A percentile compares a stretch with the other conserved stretches of the same genome.
Conservation (phyloP, 2,113 vertebrate genomes). For the Mirza zaza region DNA sequence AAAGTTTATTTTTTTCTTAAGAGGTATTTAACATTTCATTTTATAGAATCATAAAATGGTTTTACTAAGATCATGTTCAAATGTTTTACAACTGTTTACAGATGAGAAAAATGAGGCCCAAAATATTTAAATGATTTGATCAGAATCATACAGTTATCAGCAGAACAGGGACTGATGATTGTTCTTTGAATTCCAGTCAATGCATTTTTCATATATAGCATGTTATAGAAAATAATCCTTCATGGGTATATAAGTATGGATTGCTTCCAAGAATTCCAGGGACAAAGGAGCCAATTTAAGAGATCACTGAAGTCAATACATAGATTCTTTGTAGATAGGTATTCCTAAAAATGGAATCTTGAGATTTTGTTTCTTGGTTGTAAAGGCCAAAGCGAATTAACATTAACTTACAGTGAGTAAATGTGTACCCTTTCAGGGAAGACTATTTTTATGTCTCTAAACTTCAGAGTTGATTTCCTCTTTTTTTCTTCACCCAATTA, state of each 20-base stretch:
- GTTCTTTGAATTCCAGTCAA: background rate
- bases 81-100: background rate
- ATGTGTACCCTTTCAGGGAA: constrained; percentile 11
- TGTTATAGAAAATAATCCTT: background rate
- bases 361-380: background rate
- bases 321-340: background rate
- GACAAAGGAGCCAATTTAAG: too few relatives aligned
- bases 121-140: background rate
- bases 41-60: background rate
- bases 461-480: constrained; percentile 39
- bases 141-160: background rate
- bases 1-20: background rate
- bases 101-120: background rate
- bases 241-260: accelerated
- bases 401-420: background rate
- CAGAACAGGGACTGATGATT: background rate
- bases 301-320: background rate
- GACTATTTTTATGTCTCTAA: constrained; percentile 50
- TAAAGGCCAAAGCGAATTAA: background rate
- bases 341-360: background rate
- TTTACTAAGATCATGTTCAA: background rate
- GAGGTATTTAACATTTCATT: background rate
- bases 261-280: too few relatives aligned
- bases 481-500: constrained; percentile 11
- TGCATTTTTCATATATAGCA: background rate